phyloP scores from a whole-genome alignment of 1,140 invertebrate species.

The Lordiphosa stackelbergi region DNA sequence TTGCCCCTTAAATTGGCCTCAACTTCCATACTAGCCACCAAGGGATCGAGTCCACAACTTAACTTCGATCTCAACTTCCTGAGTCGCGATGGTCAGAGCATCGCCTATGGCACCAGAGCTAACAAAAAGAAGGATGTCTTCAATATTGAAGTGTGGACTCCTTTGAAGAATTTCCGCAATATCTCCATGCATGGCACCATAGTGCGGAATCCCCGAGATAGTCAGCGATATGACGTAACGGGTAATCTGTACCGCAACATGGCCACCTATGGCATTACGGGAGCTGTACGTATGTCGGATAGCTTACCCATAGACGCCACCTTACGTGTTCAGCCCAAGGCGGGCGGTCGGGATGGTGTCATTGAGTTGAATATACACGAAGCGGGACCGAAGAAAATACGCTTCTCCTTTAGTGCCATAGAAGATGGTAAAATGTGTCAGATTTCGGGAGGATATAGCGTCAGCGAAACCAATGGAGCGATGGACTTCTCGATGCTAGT shows the following conservation, averaged over 20 bases:
- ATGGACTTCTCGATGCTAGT: slow-evolving; percentile 65
- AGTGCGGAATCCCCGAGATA: slow-evolving; percentile 18
- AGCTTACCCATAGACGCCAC: slow-evolving; percentile 42
- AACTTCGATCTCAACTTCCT: slow-evolving; percentile 61
- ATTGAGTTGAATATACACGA: slow-evolving; percentile 60
- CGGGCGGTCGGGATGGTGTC: slow-evolving; percentile 58
- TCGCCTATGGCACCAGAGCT: slow-evolving; percentile 56
- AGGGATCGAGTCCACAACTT: slow-evolving; percentile 39
- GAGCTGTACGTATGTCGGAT: slow-evolving; percentile 46
- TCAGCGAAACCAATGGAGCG: slow-evolving; percentile 28
- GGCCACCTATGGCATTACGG: slow-evolving; percentile 59
- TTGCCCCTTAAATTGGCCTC: slow-evolving; percentile 56
- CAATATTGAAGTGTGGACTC: slow-evolving; percentile 71
- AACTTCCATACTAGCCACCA: slow-evolving; percentile 44
- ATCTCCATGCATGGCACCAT: slow-evolving; percentile 69
- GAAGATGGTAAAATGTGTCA: slow-evolving; percentile 70
- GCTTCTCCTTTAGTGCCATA: slow-evolving; percentile 66
- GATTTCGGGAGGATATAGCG: slow-evolving; percentile 64
- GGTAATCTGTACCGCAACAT: slow-evolving; percentile 67
- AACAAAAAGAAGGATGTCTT: slow-evolving; percentile 58
- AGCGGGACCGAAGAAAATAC: slow-evolving; percentile 44
- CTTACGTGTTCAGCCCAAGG: slow-evolving; percentile 53
- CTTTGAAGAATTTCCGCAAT: slow-evolving; percentile 62
- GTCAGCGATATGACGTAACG: slow-evolving; percentile 43
- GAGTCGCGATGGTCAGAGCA: slow-evolving; percentile 40